Conservation (phyloP, 2,113 vertebrate species). For the cattle (Bos taurus) region ARS-UCD2.0 NC_037342.1:17794501-17795000, state of each 20-base stretch:
- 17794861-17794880: background rate
- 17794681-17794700: background rate
- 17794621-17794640: background rate
- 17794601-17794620: background rate
- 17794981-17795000: background rate
- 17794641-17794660: background rate
- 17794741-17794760: background rate
- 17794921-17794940: background rate
- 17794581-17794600: background rate
- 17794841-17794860: background rate
- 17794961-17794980: background rate
- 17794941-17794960: background rate
- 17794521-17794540: background rate
- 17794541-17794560: background rate
- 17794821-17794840: background rate
- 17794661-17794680: background rate
- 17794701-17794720: background rate
- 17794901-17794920: background rate
- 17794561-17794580: background rate
- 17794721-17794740: background rate
- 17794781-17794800: background rate
- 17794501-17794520: background rate
- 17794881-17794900: background rate
- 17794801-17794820: background rate
- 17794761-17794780: background rate